These are phyloP conservation scores for Phocides pigmalion DNA, from an alignment of 1,140 invertebrate species.

Conservation along the genomic window DNA sequence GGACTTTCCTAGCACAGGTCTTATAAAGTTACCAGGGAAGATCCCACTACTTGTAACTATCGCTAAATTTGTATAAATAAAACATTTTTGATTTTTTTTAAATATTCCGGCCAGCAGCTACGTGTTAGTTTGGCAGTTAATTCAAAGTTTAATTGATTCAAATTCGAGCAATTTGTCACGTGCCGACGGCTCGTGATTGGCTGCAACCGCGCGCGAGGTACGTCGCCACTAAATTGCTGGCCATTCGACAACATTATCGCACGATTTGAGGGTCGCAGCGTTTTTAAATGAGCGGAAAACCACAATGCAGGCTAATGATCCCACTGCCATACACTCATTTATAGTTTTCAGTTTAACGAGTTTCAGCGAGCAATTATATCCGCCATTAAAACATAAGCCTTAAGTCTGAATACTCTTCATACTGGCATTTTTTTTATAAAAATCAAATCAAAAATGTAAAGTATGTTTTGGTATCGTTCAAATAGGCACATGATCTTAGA, in stretches of 20 bases:
- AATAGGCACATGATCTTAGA: too few species aligned
- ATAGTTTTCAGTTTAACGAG: neutral
- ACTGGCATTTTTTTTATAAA: too few species aligned
- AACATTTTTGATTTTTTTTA: too few species aligned
- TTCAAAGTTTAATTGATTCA: conserved; percentile 11
- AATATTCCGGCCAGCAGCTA: neutral
- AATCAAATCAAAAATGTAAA: too few species aligned
- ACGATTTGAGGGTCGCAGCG: neutral
- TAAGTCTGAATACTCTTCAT: too few species aligned
- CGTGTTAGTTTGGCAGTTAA: conserved; percentile 10
- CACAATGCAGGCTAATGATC: neutral
- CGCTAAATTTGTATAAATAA: too few species aligned
- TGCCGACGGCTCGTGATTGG: conserved; percentile 1
- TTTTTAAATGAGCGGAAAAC: neutral
- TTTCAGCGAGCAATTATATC: too few species aligned
- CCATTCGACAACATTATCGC: neutral
- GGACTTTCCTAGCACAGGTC: too few species aligned
- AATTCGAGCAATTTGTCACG: conserved; percentile 14
- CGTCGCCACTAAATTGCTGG: neutral
- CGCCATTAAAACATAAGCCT: too few species aligned
- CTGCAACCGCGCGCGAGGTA: neutral
- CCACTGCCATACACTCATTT: neutral
- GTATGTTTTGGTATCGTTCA: too few species aligned
- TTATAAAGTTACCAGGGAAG: too few species aligned
- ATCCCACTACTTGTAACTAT: too few species aligned